Conservation (phyloP, 2,888 invertebrate species). For the Drosophila diplacantha region DNA sequence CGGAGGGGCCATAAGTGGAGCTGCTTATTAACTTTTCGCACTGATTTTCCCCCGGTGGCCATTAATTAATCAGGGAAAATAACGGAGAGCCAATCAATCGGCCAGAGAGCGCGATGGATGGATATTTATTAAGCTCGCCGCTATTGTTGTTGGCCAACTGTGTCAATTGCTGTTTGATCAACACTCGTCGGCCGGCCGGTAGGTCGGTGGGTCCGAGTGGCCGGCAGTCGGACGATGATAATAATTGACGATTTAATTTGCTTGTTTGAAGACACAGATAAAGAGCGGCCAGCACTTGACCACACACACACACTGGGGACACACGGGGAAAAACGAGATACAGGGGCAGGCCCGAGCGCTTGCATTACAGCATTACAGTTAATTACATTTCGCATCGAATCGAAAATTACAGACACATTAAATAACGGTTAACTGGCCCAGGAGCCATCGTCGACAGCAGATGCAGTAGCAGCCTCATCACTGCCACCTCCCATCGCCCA, state of each 20-base stretch:
- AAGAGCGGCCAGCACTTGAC: constrained; percentile 21
- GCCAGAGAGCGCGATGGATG: constrained; percentile 11
- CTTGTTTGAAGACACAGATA: constrained; percentile 39
- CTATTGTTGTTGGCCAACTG: constrained; percentile 46
- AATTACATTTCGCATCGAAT: constrained; percentile 62
- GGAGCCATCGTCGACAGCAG: constrained; percentile 7
- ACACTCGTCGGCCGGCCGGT: constrained; percentile 36
- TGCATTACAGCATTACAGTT: constrained; percentile 57
- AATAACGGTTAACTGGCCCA: constrained; percentile 64
- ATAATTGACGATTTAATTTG: constrained; percentile 48
- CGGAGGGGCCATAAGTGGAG: constrained; percentile 22
- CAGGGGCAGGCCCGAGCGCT: constrained; percentile 19
- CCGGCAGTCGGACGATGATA: constrained; percentile 18
- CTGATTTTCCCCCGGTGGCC: constrained; percentile 10
- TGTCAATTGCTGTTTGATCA: constrained; percentile 64
- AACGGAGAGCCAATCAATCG: constrained; percentile 24
- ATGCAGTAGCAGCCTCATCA: constrained; percentile 9
- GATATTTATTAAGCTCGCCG: constrained; percentile 18
- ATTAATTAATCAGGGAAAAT: constrained; percentile 14
- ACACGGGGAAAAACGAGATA: neutral
- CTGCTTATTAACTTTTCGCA: constrained; percentile 19
- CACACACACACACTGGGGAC: constrained; percentile 10
- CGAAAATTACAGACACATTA: constrained; percentile 67
- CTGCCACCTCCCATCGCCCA: neutral
- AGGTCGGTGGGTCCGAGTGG: neutral